phyloP scores from a whole-genome alignment of 2,888 invertebrate species.

The Cataglyphis livida region DNA sequence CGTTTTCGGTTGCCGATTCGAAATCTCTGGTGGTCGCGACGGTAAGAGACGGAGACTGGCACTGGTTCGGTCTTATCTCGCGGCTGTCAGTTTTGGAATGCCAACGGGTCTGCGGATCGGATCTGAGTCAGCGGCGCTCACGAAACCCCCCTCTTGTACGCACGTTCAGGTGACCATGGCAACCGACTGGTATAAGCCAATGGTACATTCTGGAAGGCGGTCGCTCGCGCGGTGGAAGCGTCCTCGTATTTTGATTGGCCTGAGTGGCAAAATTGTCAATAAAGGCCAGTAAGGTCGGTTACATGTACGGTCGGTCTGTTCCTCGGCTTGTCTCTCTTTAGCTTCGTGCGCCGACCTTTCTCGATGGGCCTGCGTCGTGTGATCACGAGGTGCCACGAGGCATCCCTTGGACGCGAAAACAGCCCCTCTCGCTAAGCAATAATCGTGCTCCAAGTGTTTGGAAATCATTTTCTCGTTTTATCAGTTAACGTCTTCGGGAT shows the following conservation, averaged over 20 bases:
- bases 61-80: conserved; percentile 59
- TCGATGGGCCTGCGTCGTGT: background rate
- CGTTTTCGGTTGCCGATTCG: background rate
- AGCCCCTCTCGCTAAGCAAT: background rate
- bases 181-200: conserved; percentile 58
- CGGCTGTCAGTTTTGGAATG: conserved; percentile 71
- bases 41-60: conserved; percentile 46
- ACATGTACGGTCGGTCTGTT: conserved; percentile 19
- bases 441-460: background rate
- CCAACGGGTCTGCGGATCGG: conserved; percentile 48
- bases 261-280: conserved; percentile 58
- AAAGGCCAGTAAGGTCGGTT: conserved; percentile 48
- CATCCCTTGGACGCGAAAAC: background rate
- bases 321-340: conserved; percentile 15
- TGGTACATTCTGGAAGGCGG: conserved; percentile 55
- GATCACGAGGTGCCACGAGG: background rate
- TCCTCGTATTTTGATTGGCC: conserved; percentile 60
- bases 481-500: background rate
- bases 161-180: background rate
- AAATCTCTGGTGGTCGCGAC: background rate
- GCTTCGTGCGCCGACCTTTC: conserved; percentile 16
- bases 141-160: conserved; percentile 39
- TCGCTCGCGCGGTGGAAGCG: conserved; percentile 7
- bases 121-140: conserved; percentile 51
- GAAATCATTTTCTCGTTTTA: conserved; percentile 3